Conservation (phyloP, 2,888 invertebrate genomes). For the Habroteleia sp. region DNA sequence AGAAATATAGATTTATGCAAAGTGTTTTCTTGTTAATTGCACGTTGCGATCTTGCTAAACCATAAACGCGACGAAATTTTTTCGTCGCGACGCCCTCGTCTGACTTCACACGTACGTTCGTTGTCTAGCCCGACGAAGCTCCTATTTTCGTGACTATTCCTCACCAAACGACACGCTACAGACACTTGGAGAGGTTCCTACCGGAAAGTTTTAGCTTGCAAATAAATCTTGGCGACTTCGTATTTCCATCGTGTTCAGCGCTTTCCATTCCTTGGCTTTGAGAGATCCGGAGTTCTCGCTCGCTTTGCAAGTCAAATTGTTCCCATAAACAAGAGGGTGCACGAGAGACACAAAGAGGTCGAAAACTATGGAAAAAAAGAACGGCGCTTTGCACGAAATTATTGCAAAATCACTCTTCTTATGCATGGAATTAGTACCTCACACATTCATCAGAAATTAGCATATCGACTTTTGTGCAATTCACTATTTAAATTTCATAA, state of each 20-base stretch:
- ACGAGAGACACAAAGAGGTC: constrained; percentile 60
- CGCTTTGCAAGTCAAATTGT: constrained; percentile 77
- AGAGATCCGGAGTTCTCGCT: constrained; percentile 65
- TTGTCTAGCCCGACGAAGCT: constrained; percentile 31
- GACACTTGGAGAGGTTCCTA: constrained; percentile 58
- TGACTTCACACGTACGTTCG: constrained; percentile 12
- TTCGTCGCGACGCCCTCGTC: neutral
- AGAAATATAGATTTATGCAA: too few species aligned
- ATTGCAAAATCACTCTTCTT: constrained; percentile 52
- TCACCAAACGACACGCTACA: constrained; percentile 54
- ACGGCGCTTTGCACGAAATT: constrained; percentile 61
- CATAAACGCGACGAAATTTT: constrained; percentile 18
- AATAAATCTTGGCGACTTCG: constrained; percentile 64
- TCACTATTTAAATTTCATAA: constrained; percentile 26
- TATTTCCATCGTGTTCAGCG: constrained; percentile 64
- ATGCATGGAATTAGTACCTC: constrained; percentile 39
- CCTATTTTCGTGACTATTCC: constrained; percentile 57
- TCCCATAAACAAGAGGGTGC: constrained; percentile 69
- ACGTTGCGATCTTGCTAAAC: too few species aligned
- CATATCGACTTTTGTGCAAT: constrained; percentile 28
- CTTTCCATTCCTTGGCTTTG: constrained; percentile 62
- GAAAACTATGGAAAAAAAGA: constrained; percentile 39
- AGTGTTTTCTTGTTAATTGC: too few species aligned
- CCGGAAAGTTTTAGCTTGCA: constrained; percentile 63
- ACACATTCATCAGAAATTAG: constrained; percentile 35